phyloP scores from a whole-genome alignment of 2,888 invertebrate species.

The Globia sparganii region DNA sequence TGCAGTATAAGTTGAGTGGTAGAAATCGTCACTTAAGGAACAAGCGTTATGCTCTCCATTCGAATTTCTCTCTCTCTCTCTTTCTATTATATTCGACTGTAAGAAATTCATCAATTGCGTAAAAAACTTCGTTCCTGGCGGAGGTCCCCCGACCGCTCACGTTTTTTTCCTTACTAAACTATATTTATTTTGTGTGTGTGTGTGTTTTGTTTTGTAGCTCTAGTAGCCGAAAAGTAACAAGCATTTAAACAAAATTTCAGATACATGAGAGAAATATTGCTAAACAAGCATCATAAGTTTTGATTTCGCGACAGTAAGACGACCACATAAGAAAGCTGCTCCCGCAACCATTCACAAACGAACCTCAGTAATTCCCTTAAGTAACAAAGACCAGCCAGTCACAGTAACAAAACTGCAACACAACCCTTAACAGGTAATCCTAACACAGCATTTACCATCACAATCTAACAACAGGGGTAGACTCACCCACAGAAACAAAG shows the following conservation, averaged over 20 bases:
- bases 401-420: not conserved
- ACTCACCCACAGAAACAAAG: constrained; percentile 35
- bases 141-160: too few relatives aligned
- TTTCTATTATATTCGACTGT: too few relatives aligned
- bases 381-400: not conserved
- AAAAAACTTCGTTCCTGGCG: too few relatives aligned
- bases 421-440: not conserved
- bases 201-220: not conserved
- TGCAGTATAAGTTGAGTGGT: not conserved
- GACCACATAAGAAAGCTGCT: not conserved
- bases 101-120: too few relatives aligned
- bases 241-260: not conserved
- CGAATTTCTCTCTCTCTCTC: too few relatives aligned
- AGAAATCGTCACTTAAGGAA: not conserved
- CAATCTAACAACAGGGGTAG: constrained; percentile 11
- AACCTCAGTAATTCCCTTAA: too few relatives aligned
- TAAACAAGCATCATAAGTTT: not conserved
- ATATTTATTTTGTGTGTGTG: not conserved
- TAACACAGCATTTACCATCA: constrained; percentile 12
- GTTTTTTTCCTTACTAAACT: too few relatives aligned
- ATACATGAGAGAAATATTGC: not conserved
- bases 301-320: not conserved
- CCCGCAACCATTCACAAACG: too few relatives aligned
- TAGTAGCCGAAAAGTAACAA: not conserved
- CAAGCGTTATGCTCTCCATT: too few relatives aligned